Base-by-base conservation (phyloP, 2,888 invertebrate genomes). In the Bombylius major region DNA sequence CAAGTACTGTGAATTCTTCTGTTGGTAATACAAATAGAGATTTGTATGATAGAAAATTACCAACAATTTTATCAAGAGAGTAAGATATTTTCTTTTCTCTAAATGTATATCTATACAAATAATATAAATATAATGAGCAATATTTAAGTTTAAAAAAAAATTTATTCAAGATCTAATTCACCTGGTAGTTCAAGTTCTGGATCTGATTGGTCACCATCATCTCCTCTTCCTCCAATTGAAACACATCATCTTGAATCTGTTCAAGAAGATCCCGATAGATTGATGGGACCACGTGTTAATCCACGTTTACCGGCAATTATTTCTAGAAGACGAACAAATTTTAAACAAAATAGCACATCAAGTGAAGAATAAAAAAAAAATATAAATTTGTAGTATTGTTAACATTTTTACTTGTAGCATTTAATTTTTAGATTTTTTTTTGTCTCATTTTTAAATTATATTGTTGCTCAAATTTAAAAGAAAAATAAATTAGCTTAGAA, bases 1-100 rank as follows among this genome's bases (percentile, higher is more conserved):
- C 89, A 0, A 83, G 88, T 6, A 86, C 87, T 0, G 69, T 71
- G 1, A 86, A 85, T 66, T 81, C 83, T 0, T 83, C 59, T 32
- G 45, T 51, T n/a, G 33, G 54, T 9, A 47, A 56, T n/a, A 69
- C 72, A 12, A 69, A 73, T 5, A 65, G 68, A 47, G 67, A 69
- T 4, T 58, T 67, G 53, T 72, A 73, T 54, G 74, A 75, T 42
- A 68, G 69, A 54, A 75, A 75, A 61, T 58, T 75, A 54, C 74
- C 75, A 33, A 73, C 74, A 59, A 74, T 75, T 51, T 73, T 71
- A 59, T 69, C 72, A 45, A 70, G 71, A 46, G 72, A 73, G 74
- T 75, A 68, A 63, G 59, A 32, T 23, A 23, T 23, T 7, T 44
- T 5, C 13, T 42, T 50, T 50, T 32, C 32, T 14, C 33, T 47